Evolutionary conservation across 2,888 invertebrate genomes (phyloP).

Genomic region (Galerucella pusilla): DNA sequence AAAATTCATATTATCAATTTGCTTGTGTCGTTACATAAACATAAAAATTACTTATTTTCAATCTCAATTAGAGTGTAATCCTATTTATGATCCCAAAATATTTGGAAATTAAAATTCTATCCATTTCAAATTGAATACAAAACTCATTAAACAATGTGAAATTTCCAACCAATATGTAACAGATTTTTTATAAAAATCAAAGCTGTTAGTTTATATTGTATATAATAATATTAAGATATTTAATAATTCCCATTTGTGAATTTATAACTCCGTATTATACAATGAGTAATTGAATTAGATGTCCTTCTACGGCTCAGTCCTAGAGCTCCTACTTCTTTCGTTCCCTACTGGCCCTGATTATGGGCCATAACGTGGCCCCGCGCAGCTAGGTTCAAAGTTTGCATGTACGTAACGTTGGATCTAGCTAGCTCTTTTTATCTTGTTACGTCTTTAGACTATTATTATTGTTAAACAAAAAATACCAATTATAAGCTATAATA

Average conservation of each 20-base stretch:
- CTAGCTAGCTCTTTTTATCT: slow-evolving; percentile 60
- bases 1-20: too few species aligned
- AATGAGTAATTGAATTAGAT: neutral
- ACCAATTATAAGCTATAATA: slow-evolving; percentile 58
- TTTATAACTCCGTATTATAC: neutral
- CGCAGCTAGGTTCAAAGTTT: slow-evolving; percentile 55
- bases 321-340: slow-evolving; percentile 10
- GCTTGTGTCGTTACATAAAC: too few species aligned
- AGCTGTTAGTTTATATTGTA: slow-evolving; percentile 3
- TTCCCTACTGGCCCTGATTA: slow-evolving; percentile 33
- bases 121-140: too few species aligned
- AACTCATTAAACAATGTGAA: neutral
- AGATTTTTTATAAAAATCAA: neutral
- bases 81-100: too few species aligned
- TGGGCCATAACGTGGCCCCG: slow-evolving; percentile 53
- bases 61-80: too few species aligned
- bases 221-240: neutral
- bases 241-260: neutral
- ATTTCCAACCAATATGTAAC: neutral
- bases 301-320: neutral
- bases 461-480: slow-evolving; percentile 57
- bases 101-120: too few species aligned
- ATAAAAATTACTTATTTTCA: too few species aligned
- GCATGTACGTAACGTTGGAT: slow-evolving; percentile 61
- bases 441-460: slow-evolving; percentile 63